Conservation (phyloP, 1,140 invertebrate genomes). For the Cardiocondyla obscurior region DNA sequence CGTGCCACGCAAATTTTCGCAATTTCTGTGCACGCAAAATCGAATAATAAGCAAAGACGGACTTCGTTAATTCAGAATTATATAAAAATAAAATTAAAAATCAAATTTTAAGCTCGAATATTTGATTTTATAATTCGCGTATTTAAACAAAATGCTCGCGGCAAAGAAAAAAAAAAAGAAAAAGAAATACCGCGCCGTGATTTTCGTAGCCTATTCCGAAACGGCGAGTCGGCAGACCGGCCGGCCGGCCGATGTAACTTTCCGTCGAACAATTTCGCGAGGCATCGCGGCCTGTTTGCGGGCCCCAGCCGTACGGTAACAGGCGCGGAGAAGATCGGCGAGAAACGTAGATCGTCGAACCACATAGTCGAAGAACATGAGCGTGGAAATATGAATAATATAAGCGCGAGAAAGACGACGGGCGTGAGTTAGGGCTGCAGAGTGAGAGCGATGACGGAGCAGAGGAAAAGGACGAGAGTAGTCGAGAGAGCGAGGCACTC, state of each 20-base stretch:
- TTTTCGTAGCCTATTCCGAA: background rate
- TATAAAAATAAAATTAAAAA: background rate
- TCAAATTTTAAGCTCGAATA: background rate
- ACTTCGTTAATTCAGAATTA: background rate
- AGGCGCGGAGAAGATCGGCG: conserved; percentile 15
- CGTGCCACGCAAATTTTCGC: background rate
- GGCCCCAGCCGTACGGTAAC: conserved; percentile 51
- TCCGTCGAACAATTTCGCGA: conserved; percentile 64
- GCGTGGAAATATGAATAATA: conserved; percentile 83
- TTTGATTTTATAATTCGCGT: background rate
- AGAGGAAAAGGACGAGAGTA: conserved; percentile 64
- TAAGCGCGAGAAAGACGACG: conserved; percentile 74
- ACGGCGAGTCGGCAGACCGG: background rate
- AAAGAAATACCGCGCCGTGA: background rate
- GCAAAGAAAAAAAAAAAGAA: too few species aligned
- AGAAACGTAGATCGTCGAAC: conserved; percentile 71
- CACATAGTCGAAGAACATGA: conserved; percentile 76
- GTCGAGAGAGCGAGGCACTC: conserved; percentile 37
- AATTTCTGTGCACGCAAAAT: background rate
- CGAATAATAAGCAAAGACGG: background rate
- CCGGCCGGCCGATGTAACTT: conserved; percentile 44
- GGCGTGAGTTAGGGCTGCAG: background rate
- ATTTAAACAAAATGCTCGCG: background rate
- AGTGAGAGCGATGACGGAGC: conserved; percentile 53
- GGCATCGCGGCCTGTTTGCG: conserved; percentile 51